Percentiles rank a stretch among this genome's conserved stretches.
Conservation (phyloP, 2,113 vertebrate genomes). For the Nesoenas mayeri region DNA sequence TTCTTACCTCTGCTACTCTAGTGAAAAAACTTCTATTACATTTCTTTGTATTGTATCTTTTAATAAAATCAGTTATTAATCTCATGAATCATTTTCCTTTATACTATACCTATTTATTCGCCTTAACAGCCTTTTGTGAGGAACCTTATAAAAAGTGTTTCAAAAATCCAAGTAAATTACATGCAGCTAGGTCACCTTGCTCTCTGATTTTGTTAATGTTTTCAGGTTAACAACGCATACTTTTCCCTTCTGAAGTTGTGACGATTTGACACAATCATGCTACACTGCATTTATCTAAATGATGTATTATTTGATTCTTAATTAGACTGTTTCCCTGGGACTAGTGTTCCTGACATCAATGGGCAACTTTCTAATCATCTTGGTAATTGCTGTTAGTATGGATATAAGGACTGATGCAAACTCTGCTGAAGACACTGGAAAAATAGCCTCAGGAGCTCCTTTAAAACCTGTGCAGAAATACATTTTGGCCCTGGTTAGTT, state of each 20-base stretch:
- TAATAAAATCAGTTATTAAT: neutral
- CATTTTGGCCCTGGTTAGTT: neutral
- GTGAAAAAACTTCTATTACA: neutral
- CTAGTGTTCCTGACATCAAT: neutral
- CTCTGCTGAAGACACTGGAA: neutral
- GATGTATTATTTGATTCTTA: slow-evolving; percentile 30
- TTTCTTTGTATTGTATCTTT: neutral
- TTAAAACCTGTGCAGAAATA: neutral
- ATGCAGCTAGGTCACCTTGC: neutral
- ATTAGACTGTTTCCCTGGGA: slow-evolving; percentile 46
- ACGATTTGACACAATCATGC: neutral
- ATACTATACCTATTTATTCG: neutral
- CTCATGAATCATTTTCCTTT: neutral
- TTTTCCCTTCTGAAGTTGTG: slow-evolving; percentile 11
- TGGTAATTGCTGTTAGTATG: neutral
- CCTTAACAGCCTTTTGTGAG: neutral
- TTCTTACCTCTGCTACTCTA: neutral
- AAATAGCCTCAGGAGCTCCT: neutral
- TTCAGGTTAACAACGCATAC: neutral
- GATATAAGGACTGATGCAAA: neutral
- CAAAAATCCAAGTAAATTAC: neutral
- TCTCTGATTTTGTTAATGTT: neutral
- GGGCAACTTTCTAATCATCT: slow-evolving; percentile 4
- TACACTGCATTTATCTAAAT: neutral
- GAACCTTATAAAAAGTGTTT: neutral